These are phyloP conservation scores for Thelaira solivaga DNA, from an alignment of 2,888 invertebrate genomes.

Conservation along the genomic window DNA sequence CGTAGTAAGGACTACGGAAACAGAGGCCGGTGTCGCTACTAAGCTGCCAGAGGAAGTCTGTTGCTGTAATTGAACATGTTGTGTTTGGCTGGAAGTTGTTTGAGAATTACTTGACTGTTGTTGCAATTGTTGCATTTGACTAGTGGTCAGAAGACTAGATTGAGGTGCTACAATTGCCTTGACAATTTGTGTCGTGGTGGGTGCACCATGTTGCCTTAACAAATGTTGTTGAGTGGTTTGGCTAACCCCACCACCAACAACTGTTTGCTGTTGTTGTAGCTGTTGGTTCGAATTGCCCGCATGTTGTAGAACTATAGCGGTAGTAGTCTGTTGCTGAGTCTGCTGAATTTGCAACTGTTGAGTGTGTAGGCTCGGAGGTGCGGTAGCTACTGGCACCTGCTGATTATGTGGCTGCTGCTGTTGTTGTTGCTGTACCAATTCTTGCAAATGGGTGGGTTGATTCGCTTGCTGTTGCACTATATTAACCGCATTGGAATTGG, in stretches of 20 bases:
- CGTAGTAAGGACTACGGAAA: slow-evolving; percentile 76
- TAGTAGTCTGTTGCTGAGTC: slow-evolving; percentile 63
- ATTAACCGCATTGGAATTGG: slow-evolving; percentile 24
- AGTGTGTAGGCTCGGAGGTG: slow-evolving; percentile 64
- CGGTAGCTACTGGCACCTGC: slow-evolving; percentile 61
- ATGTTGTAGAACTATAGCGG: slow-evolving; percentile 72
- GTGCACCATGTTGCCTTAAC: slow-evolving; percentile 72
- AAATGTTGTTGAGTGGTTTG: slow-evolving; percentile 63
- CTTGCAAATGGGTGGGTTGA: slow-evolving; percentile 57
- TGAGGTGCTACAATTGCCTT: slow-evolving; percentile 75
- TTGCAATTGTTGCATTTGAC: slow-evolving; percentile 78
- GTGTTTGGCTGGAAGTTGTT: slow-evolving; percentile 50
- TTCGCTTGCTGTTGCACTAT: slow-evolving; percentile 64
- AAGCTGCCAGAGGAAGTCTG: slow-evolving; percentile 65
- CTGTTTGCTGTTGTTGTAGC: slow-evolving; percentile 60
- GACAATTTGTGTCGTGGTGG: slow-evolving; percentile 71
- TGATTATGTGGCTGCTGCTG: slow-evolving; percentile 63
- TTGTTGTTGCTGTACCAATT: slow-evolving; percentile 60
- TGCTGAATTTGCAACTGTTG: slow-evolving; percentile 71
- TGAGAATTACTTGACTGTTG: slow-evolving; percentile 60
- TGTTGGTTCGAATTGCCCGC: slow-evolving; percentile 60
- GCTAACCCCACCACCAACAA: slow-evolving; percentile 59
- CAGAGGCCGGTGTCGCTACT: slow-evolving; percentile 71
- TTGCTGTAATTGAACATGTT: slow-evolving; percentile 68
- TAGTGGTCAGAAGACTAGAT: slow-evolving; percentile 73